Conservation (phyloP, 2,797 vertebrate species). For the Dendrocincla fuliginosa region DNA sequence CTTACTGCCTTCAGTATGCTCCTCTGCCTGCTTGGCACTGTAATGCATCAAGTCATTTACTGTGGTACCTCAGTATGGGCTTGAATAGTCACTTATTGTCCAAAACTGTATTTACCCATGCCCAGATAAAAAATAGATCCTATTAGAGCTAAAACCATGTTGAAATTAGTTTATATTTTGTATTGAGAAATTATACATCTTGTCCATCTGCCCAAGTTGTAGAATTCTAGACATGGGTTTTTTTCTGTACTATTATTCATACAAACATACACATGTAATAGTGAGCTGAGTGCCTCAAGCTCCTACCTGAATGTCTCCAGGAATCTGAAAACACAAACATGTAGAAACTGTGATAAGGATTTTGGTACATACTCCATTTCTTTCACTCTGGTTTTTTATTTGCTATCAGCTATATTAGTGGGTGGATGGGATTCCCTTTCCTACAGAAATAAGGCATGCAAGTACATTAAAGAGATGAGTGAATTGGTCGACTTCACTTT, state of each 20-base stretch:
- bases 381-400: neutral
- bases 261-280: fast-evolving
- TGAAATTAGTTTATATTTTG: neutral
- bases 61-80: neutral
- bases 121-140: neutral
- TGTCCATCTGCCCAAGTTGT: neutral
- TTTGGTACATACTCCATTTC: neutral
- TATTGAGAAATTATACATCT: neutral
- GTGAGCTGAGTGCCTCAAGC: neutral
- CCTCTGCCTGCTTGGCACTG: neutral
- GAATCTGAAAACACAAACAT: neutral
- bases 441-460: neutral
- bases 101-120: neutral
- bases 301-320: neutral
- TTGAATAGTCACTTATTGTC: neutral
- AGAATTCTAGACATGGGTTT: neutral
- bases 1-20: neutral
- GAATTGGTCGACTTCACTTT: neutral
- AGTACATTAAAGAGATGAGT: neutral
- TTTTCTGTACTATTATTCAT: neutral
- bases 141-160: neutral
- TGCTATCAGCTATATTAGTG: neutral
- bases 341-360: neutral
- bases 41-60: neutral
- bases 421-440: neutral